Conservation (phyloP, 1,140 invertebrate genomes). For the Batillaria attramentaria region DNA sequence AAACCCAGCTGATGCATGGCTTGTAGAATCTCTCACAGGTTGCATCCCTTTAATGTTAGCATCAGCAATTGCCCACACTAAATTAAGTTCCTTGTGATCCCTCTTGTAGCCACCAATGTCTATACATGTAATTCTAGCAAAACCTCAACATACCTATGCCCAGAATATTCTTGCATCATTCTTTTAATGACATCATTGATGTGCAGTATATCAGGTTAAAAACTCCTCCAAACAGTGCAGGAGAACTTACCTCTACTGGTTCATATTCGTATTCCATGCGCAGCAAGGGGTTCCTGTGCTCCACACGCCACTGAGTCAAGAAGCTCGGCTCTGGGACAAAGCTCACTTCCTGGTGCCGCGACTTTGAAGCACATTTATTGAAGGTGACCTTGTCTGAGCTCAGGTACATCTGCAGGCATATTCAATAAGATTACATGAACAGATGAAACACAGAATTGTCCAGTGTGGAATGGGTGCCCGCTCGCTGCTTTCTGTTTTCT, state of each 20-base stretch:
- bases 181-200: neutral
- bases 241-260: constrained; percentile 66
- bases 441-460: neutral
- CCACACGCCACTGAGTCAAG: constrained; percentile 64
- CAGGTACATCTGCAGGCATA: constrained; percentile 59
- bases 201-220: constrained; percentile 7
- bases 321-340: constrained; percentile 58
- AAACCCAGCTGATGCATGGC: too few relatives aligned
- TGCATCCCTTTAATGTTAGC: neutral
- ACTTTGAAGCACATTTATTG: constrained; percentile 59
- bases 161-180: neutral
- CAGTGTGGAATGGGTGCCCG: too few relatives aligned
- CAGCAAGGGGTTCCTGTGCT: constrained; percentile 65
- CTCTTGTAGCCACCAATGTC: neutral
- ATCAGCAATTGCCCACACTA: neutral
- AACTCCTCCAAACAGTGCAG: too few relatives aligned
- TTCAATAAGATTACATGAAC: neutral
- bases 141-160: neutral
- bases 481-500: too few relatives aligned
- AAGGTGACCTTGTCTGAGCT: constrained; percentile 62
- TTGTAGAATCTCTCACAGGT: too few relatives aligned
- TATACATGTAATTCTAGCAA: neutral
- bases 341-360: constrained; percentile 64
- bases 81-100: neutral
- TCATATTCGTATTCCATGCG: constrained; percentile 68